Evolutionary conservation across 2,113 vertebrate species (phyloP).

Genomic region (Ailurus styani): DNA sequence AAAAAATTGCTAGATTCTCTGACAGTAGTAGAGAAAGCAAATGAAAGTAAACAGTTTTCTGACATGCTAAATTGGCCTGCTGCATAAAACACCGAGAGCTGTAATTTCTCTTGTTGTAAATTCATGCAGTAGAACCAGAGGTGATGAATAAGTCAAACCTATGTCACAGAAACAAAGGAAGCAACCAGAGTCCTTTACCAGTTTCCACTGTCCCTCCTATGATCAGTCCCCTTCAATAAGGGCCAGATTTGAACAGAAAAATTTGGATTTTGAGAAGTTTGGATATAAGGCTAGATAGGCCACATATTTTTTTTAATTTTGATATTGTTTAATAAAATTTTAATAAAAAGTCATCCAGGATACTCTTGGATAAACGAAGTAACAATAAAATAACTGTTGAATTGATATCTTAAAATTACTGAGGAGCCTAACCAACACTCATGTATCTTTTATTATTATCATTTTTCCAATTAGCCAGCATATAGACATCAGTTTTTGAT

Average conservation of each 20-base stretch:
- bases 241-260: background rate
- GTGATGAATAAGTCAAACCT: background rate
- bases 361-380: background rate
- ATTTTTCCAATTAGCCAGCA: background rate
- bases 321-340: background rate
- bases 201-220: background rate
- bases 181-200: background rate
- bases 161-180: background rate
- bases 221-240: background rate
- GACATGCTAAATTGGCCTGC: background rate
- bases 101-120: background rate
- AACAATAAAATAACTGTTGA: background rate
- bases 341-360: background rate
- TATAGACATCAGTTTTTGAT: background rate
- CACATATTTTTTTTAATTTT: background rate
- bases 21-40: background rate
- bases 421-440: background rate
- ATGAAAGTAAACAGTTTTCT: background rate
- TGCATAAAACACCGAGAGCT: background rate
- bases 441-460: background rate
- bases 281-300: background rate
- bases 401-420: background rate
- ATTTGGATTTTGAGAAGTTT: background rate
- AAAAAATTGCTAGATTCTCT: background rate
- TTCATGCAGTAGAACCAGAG: background rate